These are phyloP conservation scores for Megaptera novaeangliae DNA, from an alignment of 2,113 vertebrate species.

Conservation along the genomic window DNA sequence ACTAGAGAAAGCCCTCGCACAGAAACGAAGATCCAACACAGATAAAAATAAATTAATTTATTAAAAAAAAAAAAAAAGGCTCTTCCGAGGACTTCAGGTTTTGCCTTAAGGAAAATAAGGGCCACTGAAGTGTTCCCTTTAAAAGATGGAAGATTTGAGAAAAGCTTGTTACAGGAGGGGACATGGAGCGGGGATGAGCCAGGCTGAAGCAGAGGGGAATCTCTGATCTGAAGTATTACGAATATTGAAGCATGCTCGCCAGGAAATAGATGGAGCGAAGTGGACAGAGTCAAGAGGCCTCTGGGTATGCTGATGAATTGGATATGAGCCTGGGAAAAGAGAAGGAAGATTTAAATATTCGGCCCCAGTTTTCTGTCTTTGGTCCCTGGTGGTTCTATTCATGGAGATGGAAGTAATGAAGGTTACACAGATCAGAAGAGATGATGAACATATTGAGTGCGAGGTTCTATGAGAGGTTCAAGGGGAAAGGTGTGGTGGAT, in stretches of 20 bases:
- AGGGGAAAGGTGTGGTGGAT: background rate
- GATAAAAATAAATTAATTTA: no score
- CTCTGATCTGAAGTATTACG: background rate
- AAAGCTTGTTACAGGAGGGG: background rate
- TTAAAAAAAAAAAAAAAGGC: no score
- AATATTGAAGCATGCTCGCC: rapidly evolving
- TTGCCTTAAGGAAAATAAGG: background rate
- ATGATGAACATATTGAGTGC: background rate
- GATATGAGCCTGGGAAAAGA: background rate
- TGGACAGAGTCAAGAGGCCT: background rate
- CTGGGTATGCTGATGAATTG: no score
- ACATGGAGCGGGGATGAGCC: background rate
- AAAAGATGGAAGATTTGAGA: background rate
- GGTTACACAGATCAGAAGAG: background rate
- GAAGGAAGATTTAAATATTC: background rate
- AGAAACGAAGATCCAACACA: no score
- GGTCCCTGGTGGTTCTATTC: background rate
- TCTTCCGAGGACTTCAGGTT: background rate
- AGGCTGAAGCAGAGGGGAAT: background rate
- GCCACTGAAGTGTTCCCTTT: background rate
- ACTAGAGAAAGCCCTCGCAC: no score
- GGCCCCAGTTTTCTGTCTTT: background rate
- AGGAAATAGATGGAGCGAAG: background rate
- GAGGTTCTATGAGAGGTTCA: background rate
- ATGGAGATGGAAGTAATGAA: background rate